These are phyloP conservation scores for Cryptotis parvus DNA, from an alignment of 2,113 vertebrate genomes.

Conservation along the genomic window DNA sequence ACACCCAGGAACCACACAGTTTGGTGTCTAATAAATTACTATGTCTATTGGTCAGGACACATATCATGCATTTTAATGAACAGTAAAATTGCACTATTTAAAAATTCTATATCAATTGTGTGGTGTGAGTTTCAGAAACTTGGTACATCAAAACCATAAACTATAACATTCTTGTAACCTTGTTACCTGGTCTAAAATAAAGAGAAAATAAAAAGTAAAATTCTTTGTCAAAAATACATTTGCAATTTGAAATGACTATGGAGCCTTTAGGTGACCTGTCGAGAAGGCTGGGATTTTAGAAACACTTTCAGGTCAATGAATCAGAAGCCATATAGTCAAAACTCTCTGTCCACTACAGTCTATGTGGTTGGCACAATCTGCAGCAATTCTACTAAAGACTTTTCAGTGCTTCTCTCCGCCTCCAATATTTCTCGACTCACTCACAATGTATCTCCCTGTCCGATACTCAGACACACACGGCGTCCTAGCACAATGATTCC, in stretches of 20 bases:
- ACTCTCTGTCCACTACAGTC: not conserved
- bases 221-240: slow-evolving; percentile 6
- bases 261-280: not conserved
- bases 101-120: not conserved
- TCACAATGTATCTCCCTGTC: not conserved
- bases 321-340: not conserved
- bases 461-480: not conserved
- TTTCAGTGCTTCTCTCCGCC: not conserved
- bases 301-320: slow-evolving; percentile 13
- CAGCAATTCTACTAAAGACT: not conserved
- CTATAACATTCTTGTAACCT: too few relatives aligned
- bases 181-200: too few relatives aligned
- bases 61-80: slow-evolving; percentile 27
- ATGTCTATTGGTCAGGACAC: not conserved
- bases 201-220: not conserved
- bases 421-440: not conserved
- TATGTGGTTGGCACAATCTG: slow-evolving; percentile 30
- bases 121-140: too few relatives aligned
- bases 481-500: slow-evolving; percentile 11
- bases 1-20: not conserved
- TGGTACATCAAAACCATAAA: too few relatives aligned
- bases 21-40: not conserved
- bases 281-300: not conserved
- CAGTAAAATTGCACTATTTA: not conserved
- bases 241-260: slow-evolving; percentile 8